Evolutionary conservation across 2,797 vertebrate species (phyloP), one percentile per base, ranked within the genome.

Genomic region (Melanotaenia pygmaea): DNA sequence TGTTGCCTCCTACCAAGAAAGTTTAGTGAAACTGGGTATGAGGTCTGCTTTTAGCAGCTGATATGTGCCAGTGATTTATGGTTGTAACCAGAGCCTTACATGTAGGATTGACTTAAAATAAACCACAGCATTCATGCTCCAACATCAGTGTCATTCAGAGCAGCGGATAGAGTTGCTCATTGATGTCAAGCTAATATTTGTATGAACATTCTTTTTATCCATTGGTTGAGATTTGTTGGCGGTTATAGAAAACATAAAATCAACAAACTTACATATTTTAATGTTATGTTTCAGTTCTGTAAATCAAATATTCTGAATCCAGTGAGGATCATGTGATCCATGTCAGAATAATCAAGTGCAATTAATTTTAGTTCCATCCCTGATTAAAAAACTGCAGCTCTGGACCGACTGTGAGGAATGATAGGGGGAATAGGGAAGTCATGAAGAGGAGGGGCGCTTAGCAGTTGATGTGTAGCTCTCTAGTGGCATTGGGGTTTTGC

Each of bases 401-500:
- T 0, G 4, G 60, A 20, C 54, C 74, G 47, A 2, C 69, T 82
- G 78, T 85, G 50, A 74, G 72, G 67, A 86, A 65, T 28, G 64
- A 81, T 62, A 56, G n/a, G 53, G 54, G 12, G 64, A 43, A 51
- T 79, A 81, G 90, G 83, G 57, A 77, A 85, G 84, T 90, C 86
- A 85, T 86, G 83, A 30, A 75, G 78, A 81, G 67, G 40, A 74
- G 74, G 77, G 70, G 47, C 69, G 83, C 79, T 81, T 74, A 64
- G 79, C 34, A 45, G 81, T 79, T 86, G 79, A 85, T 81, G 72
- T 63, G 74, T 62, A 58, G 79, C 76, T 89, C 91, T 90, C 82
- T 64, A 63, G 84, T 62, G 88, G 81, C 76, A 54, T 80, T 75
- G 86, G 47, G 85, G 86, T 89, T 89, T 85, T 83, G 76, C 88